These are phyloP conservation scores for Caerostris darwini DNA, from an alignment of 1,140 invertebrate genomes.

Conservation along the genomic window DNA sequence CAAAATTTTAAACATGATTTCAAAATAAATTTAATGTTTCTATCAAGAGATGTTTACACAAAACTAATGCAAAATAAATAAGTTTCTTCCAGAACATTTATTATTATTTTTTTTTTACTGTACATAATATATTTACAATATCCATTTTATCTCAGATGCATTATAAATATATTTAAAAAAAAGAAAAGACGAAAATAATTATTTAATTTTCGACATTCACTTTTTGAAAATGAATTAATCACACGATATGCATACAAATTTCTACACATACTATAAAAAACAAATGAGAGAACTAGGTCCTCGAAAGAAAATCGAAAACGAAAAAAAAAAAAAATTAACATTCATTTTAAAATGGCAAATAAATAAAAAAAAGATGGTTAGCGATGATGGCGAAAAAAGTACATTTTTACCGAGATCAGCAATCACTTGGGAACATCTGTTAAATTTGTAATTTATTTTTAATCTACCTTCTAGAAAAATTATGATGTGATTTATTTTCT, in stretches of 20 bases:
- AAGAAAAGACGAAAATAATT: no score
- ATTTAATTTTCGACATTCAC: no score
- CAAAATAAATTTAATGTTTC: neutral
- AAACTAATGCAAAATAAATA: no score
- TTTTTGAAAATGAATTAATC: neutral
- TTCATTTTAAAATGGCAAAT: neutral
- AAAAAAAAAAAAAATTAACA: neutral
- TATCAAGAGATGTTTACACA: neutral
- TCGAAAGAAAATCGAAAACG: neutral
- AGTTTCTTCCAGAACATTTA: no score
- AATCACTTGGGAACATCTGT: conserved; percentile 11
- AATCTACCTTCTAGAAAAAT: neutral
- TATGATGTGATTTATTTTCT: conserved; percentile 8
- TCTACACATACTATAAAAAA: neutral
- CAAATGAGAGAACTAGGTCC: neutral
- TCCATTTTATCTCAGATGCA: no score
- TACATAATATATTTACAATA: no score
- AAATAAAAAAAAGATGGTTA: neutral
- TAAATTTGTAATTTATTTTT: conserved; percentile 33
- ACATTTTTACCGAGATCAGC: neutral
- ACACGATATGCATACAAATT: neutral
- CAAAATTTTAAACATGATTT: neutral
- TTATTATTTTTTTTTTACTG: no score
- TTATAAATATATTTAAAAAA: no score
- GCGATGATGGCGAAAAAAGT: neutral